phyloP scores from a whole-genome alignment of 2,113 vertebrate species.

The Cromileptes altivelis region DNA sequence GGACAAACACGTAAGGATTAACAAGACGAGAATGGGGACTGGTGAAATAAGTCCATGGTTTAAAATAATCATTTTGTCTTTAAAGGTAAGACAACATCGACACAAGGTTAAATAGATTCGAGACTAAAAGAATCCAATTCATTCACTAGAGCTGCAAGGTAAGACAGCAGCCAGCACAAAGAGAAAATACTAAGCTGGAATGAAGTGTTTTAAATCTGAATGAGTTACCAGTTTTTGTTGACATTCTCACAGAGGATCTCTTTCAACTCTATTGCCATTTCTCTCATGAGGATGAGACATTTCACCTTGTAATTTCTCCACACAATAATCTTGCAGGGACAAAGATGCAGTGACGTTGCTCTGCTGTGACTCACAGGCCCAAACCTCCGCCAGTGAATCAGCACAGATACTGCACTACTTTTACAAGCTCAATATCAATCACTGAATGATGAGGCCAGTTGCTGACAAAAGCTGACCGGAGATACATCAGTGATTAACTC shows the following conservation, averaged over 20 bases:
- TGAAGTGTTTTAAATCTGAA: neutral
- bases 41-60: neutral
- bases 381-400: conserved; percentile 1
- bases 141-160: neutral
- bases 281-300: neutral
- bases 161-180: neutral
- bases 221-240: neutral
- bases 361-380: conserved; percentile 15
- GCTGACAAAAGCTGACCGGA: neutral
- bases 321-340: neutral
- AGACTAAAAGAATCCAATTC: neutral
- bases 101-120: neutral
- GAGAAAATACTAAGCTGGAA: neutral
- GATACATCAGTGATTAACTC: conserved; percentile 33
- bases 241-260: neutral
- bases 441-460: too few species aligned
- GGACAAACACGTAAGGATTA: neutral
- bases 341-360: neutral
- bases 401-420: neutral
- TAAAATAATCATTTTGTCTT: neutral
- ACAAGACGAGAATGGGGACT: neutral
- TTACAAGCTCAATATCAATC: too few species aligned
- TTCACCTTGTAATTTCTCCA: neutral
- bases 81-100: neutral
- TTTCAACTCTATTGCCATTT: neutral